Evolutionary conservation across 1,140 invertebrate genomes (phyloP), one percentile per base, ranked within the genome.

Genomic region (Phortica variegata): DNA sequence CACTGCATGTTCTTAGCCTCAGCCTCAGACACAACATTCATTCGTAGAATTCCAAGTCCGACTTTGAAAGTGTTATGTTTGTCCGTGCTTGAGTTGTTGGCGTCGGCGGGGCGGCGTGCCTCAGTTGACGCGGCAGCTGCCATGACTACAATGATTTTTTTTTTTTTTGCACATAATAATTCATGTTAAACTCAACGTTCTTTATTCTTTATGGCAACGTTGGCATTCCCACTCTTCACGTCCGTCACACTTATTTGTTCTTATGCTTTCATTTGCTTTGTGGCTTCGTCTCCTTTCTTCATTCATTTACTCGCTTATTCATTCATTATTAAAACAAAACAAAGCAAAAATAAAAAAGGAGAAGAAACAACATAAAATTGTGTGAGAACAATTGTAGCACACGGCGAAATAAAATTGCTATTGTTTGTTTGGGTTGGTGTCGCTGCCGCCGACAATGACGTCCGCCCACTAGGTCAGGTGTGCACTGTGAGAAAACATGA

Each of bases 131-230:
- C 46, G 46, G 45, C 51, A 36, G 32, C 37, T 42, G 46, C 32
- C 32, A 9, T 34, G 13, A 34, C 32, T 34, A 47, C 50, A 56
- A 66, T 68, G 53, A 51, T 68, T 68, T 63, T 26, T 26, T n/a
- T n/a, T n/a, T 66, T 66, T 68, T 58, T 56, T 50, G 51, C 63
- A 68, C 63, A 55, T 68, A 60, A 68, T 68, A 68, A 63, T 60
- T 68, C 63, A 68, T 68, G 61, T 68, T 68, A 68, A 68, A 68
- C 60, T 60, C 62, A 37, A 38, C 54, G 3, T 15, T 38, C 52
- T 49, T 17, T 40, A n/a, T n/a, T n/a, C n/a, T n/a, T n/a, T n/a
- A n/a, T n/a, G n/a, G n/a, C n/a, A n/a, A n/a, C n/a, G n/a, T n/a
- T n/a, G 36, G 29, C n/a, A 18, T 40, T 16, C 3, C 31, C 9